Percentiles rank a stretch among this genome's conserved stretches.
Conservation (phyloP, 1,140 invertebrate species). For the Plectrocnemia conspersa region DNA sequence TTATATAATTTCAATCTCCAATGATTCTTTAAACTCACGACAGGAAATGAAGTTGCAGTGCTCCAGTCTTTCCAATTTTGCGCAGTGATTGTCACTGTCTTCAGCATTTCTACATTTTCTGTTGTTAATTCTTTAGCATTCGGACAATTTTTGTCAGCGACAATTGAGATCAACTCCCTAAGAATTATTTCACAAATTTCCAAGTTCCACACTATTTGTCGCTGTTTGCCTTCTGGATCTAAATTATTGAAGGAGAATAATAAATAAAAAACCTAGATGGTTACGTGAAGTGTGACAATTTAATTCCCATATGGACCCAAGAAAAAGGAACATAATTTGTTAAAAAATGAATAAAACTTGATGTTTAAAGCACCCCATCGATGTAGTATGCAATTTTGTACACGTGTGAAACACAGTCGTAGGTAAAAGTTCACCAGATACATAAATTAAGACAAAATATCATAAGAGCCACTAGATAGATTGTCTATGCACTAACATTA, state of each 20-base stretch:
- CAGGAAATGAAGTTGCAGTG: conserved; percentile 13
- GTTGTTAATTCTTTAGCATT: not conserved
- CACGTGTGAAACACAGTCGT: too few species aligned
- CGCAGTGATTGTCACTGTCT: conserved; percentile 4
- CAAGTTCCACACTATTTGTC: conserved; percentile 22
- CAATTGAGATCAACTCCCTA: not conserved
- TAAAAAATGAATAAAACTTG: too few species aligned
- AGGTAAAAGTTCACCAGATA: too few species aligned
- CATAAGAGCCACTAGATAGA: too few species aligned
- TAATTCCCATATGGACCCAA: not conserved
- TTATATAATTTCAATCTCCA: conserved; percentile 29
- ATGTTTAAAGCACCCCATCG: too few species aligned
- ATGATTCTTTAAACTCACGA: conserved; percentile 19
- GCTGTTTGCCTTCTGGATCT: not conserved
- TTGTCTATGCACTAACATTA: too few species aligned
- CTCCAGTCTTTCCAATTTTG: conserved; percentile 11
- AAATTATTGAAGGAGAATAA: not conserved
- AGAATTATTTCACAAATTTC: conserved; percentile 18
- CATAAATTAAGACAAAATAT: too few species aligned
- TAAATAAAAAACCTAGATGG: not conserved
- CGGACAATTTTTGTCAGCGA: too few species aligned
- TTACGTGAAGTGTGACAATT: not conserved
- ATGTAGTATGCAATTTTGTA: too few species aligned
- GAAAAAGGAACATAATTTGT: too few species aligned
- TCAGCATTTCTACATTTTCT: conserved; percentile 9